A percentile compares a stretch with the other conserved stretches of the same genome.
phyloP scores from a whole-genome alignment of 2,113 vertebrate species.

The Piprites chloris region DNA sequence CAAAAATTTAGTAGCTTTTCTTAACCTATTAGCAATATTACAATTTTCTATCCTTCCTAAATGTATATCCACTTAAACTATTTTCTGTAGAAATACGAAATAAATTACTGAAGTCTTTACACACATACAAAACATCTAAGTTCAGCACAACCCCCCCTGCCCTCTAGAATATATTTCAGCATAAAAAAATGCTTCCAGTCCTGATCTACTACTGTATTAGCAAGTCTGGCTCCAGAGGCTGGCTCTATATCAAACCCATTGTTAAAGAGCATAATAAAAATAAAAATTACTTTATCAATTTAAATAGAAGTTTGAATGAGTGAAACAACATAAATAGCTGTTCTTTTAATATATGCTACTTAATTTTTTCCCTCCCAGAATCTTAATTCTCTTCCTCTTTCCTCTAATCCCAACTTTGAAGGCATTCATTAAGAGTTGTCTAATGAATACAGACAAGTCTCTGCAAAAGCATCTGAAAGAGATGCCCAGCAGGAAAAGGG shows the following conservation, averaged over 20 bases:
- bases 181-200: not conserved
- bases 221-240: constrained; percentile 38
- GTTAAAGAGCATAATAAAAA: constrained; percentile 31
- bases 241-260: constrained; percentile 36
- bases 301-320: constrained; percentile 46
- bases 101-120: not conserved
- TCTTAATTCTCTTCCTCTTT: constrained; percentile 43
- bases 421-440: constrained; percentile 22
- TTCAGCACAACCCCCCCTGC: not conserved
- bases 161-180: not conserved
- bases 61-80: not conserved
- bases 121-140: not conserved
- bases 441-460: constrained; percentile 54
- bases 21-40: not conserved
- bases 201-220: constrained; percentile 1
- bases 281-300: constrained; percentile 55
- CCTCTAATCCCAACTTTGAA: constrained; percentile 48
- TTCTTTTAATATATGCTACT: constrained; percentile 17
- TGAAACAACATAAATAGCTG: constrained; percentile 27
- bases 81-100: not conserved
- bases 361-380: constrained; percentile 10
- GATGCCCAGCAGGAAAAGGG: constrained; percentile 48
- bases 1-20: not conserved
- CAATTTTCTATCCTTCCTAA: not conserved
- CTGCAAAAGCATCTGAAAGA: constrained; percentile 41